Conservation (phyloP, 30 jellyfish, hydroid and myxozoan genomes). For the Morbakka virulenta region DNA sequence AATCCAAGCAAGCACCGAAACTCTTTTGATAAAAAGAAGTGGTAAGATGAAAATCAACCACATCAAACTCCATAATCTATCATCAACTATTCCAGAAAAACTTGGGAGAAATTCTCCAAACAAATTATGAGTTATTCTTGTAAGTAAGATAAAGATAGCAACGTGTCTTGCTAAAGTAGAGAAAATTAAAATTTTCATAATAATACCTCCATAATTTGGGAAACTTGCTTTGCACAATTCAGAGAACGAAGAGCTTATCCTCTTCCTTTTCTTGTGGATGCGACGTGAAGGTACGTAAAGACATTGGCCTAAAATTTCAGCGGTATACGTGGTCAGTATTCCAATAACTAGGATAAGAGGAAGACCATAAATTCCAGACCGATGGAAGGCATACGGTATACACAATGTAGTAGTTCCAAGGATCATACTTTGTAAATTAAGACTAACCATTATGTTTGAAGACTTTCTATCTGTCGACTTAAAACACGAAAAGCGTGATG, state of each 20-base stretch:
- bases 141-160: conserved; percentile 45
- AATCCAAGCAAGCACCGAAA: conserved; percentile 76
- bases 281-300: conserved; percentile 49
- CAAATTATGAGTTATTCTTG: too few species aligned
- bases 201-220: conserved; percentile 24
- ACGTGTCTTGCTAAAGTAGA: conserved; percentile 48
- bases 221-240: conserved; percentile 48
- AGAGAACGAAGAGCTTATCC: conserved; percentile 41
- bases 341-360: conserved; percentile 55
- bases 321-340: conserved; percentile 28
- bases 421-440: conserved; percentile 67
- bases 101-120: conserved; percentile 14
- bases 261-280: conserved; percentile 21
- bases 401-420: conserved; percentile 70
- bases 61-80: conserved; percentile 10
- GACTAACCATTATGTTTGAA: conserved; percentile 34
- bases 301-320: conserved; percentile 52
- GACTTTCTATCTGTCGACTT: conserved; percentile 81
- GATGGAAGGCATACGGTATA: conserved; percentile 49
- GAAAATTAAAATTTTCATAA: conserved; percentile 33
- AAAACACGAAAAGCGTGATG: too few species aligned
- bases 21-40: conserved; percentile 53
- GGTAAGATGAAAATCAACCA: conserved; percentile 67
- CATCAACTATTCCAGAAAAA: too few species aligned
- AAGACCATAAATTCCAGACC: conserved; percentile 63